Evolutionary conservation across 2,888 invertebrate species (phyloP).

Genomic region (Miltochrista miniata): DNA sequence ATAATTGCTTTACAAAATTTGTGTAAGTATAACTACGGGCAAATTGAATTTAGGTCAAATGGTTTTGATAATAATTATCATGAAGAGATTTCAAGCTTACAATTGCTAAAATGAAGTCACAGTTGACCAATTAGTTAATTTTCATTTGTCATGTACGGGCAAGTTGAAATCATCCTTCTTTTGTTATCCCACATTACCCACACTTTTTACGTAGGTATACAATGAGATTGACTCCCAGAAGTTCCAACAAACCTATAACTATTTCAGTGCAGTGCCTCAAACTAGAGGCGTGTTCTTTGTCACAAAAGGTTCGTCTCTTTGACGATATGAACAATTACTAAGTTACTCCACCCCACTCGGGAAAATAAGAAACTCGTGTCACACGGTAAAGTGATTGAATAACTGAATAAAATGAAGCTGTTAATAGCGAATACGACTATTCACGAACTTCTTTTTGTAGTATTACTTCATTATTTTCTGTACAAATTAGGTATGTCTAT

Average conservation of each 20-base stretch:
- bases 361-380: conserved; percentile 27
- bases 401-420: conserved; percentile 22
- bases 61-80: too few species aligned
- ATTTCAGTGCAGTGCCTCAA: too few species aligned
- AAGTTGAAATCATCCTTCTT: too few species aligned
- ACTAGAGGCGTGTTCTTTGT: conserved; percentile 24
- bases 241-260: conserved; percentile 17
- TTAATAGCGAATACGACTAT: conserved; percentile 6
- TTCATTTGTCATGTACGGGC: too few species aligned
- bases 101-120: too few species aligned
- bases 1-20: too few species aligned
- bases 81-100: too few species aligned
- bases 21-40: too few species aligned
- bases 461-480: too few species aligned
- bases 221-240: conserved; percentile 23
- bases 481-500: too few species aligned
- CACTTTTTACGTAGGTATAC: conserved; percentile 7
- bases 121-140: too few species aligned
- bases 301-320: conserved; percentile 26
- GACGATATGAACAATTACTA: conserved; percentile 35
- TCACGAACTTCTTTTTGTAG: conserved; percentile 1
- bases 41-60: too few species aligned
- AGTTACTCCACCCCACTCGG: conserved; percentile 17
- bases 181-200: background rate
- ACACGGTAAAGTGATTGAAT: conserved; percentile 28